These are phyloP conservation scores for Calidris pygmaea DNA, from an alignment of 2,113 vertebrate genomes.

Conservation along the genomic window DNA sequence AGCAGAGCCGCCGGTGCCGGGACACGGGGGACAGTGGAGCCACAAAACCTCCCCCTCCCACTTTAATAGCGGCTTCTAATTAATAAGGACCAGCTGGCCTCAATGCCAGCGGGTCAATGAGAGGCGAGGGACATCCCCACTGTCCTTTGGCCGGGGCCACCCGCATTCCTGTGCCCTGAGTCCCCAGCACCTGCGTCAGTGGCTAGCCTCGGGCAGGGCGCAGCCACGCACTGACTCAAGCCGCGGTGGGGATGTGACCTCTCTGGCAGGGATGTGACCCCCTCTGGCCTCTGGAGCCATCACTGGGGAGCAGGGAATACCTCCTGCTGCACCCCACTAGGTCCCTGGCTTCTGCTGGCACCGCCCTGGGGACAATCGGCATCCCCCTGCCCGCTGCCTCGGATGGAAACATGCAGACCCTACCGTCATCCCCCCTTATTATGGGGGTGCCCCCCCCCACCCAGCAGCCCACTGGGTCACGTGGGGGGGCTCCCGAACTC, in stretches of 20 bases:
- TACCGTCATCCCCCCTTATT: too few relatives aligned
- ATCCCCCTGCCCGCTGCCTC: neutral
- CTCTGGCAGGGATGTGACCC: neutral
- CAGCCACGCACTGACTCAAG: neutral
- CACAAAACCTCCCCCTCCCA: neutral
- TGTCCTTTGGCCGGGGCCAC: neutral
- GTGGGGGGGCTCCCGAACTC: neutral
- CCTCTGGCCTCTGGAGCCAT: neutral
- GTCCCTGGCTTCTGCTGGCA: neutral
- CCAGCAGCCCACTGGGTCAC: neutral
- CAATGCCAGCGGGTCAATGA: neutral
- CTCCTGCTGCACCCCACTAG: fast-evolving
- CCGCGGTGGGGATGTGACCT: fast-evolving
- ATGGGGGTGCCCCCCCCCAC: fast-evolving
- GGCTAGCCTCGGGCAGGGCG: neutral
- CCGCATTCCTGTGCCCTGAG: neutral
- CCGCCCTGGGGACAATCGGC: neutral
- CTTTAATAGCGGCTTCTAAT: neutral
- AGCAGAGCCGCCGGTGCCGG: neutral
- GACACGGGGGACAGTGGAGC: neutral
- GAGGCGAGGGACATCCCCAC: neutral
- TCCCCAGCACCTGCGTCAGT: neutral
- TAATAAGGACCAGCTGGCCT: neutral
- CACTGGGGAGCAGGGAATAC: neutral
- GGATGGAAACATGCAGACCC: neutral